Evolutionary conservation across 2,797 vertebrate genomes (phyloP), one percentile per base, ranked within the genome.

Genomic region (Phoxinus dragarum): DNA sequence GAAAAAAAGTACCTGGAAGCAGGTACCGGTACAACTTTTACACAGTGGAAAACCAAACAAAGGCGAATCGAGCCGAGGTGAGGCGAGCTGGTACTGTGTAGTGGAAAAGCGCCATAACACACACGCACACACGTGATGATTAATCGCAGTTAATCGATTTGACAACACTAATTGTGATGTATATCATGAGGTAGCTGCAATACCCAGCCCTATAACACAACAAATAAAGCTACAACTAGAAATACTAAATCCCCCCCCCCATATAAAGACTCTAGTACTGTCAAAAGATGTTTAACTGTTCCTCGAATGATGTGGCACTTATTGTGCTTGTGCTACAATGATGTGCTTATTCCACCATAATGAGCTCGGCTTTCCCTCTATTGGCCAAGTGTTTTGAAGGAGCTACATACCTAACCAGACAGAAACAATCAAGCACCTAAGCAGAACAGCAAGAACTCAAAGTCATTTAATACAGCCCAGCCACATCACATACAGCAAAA

Each of bases 361-460:
- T 75, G 81, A 75, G 42, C 34, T 66, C 1, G 4, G 42, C 42
- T 75, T 66, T 49, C 31, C 56, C 42, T 52, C 42, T 40, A 40
- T 75, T 66, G 59, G 77, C 52, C 52, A 36, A 66, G 71, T 59
- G 77, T 61, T 81, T 49, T 80, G 64, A 84, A 84, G 61, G 49
- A 47, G 59, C 64, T 54, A 67, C 76, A 89, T 81, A 16, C 75
- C 85, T 68, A 87, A 47, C 59, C 66, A 81, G 56, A 78, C 42
- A 38, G 11, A 40, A 67, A 84, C 27, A 56, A 69, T 72, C 69
- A 42, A 72, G 34, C 52, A 85, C 82, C 42, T 77, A 74, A 73
- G 42, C 76, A 74, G n/a, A 56, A 36, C 17, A 82, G 69, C 73
- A 84, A 67, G 49, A 87, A 72, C 54, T 77, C 47, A 5, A 23